A percentile compares a stretch with the other conserved stretches of the same genome.
phyloP scores from a whole-genome alignment of 2,797 vertebrate genomes.

The Taeniopygia guttata region DNA sequence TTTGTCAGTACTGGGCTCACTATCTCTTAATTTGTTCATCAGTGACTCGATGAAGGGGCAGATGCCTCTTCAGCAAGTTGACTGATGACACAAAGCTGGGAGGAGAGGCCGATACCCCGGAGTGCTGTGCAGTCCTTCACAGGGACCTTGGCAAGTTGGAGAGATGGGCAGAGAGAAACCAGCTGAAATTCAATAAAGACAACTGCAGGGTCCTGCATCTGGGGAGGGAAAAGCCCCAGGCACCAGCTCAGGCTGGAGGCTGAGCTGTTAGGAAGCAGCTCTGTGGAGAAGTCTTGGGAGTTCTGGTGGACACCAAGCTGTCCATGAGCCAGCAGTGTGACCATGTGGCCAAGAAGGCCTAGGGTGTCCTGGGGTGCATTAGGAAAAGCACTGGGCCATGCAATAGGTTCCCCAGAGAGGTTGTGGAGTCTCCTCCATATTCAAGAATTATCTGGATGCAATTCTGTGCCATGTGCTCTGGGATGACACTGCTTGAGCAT shows the following conservation, averaged over 20 bases:
- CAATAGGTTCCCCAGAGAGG: neutral
- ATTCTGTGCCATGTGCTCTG: neutral
- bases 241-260: neutral
- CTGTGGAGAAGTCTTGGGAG: neutral
- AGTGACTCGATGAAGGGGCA: neutral
- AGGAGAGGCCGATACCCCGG: accelerated
- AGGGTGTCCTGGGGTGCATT: accelerated
- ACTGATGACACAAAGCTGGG: neutral
- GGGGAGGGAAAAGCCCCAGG: neutral
- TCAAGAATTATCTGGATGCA: neutral
- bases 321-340: neutral
- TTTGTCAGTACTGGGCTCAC: neutral
- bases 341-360: neutral
- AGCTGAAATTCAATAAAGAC: accelerated
- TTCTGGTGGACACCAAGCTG: neutral
- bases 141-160: neutral
- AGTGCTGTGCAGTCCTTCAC: neutral
- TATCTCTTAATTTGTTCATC: neutral
- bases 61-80: neutral
- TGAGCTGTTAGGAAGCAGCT: neutral
- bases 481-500: neutral
- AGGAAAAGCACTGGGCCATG: too few relatives aligned
- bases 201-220: neutral
- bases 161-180: neutral
- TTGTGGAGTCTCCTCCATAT: neutral